Base-by-base conservation (phyloP, 2,797 vertebrate genomes). In the Choloepus didactylus region DNA sequence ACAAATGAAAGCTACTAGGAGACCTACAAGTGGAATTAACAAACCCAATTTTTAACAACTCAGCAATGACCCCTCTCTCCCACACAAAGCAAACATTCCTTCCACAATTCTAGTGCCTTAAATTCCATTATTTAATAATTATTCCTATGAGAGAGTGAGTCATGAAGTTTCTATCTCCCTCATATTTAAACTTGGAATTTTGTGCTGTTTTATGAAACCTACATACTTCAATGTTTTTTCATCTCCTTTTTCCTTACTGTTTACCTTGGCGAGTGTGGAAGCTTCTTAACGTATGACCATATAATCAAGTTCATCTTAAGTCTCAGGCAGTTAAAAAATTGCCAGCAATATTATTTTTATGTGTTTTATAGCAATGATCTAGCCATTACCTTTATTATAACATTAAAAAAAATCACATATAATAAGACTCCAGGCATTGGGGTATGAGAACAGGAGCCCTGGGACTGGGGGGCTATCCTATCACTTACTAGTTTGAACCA, bases 121-220 rank as follows among this genome's bases (percentile, higher is more conserved):
- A n/a, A 75, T 82, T 73, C 9, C 38, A 44, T 93, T 86, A 83
- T n/a, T 62, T 41, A 60, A 49, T 25, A 94, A 25, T 69, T 72
- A 87, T 86, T 91, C 72, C 21, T 82, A 8, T 60, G 64, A 79
- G 60, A 89, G 38, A 46, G 9, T 60, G 15, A 91, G 46, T 66
- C 49, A 49, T 84, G 60, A 95, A 73, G 70, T 87, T 93, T 94
- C 67, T 93, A 18, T 77, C 87, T 93, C 64, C n/a, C 82, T 72
- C 56, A 56, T n/a, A 84, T 12, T 56, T 90, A 79, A 84, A 79
- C 59, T 83, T 44, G 60, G 66, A 87, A 85, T 85, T 87, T 85
- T 51, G 56, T 59, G 44, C 62, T 72, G 29, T 87, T 96, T 95
- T 85, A 84, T 87, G 72, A 81, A 85, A 70, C 19, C 21, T 72